Base-by-base conservation (phyloP, 2,888 invertebrate genomes). In the Blastobasis adustella region DNA sequence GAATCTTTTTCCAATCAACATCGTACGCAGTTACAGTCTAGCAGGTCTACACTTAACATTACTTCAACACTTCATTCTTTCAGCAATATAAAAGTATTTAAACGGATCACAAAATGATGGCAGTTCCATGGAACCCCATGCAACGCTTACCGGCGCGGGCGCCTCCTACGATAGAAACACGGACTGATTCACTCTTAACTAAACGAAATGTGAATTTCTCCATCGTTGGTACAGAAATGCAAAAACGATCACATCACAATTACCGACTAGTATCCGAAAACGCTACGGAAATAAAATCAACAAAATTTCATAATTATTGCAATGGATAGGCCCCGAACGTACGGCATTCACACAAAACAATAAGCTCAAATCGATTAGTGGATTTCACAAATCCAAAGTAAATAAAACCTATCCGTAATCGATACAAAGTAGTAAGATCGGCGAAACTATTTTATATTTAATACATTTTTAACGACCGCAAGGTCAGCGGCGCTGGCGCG, bases 31-130 rank as follows among this genome's bases (percentile, higher is more conserved):
- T 74, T 77, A 79, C 74, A 82, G 70, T 82, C 87, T 88, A 88
- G 86, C 88, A 84, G 71, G 76, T 85, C 88, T 87, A 88, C 71
- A 70, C 85, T 86, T 87, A 85, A 79, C 74, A 80, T 76, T 82
- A 83, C 72, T 68, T 75, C 73, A 79, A 79, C 76, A 75, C 69
- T 78, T 76, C 77, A 79, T 73, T 76, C 82, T 76, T 73, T 79
- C 82, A 79, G 83, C 82, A 84, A 80, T 86, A 86, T 86, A 88
- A 87, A 88, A 87, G 85, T 88, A 87, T 83, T 87, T 81, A 88
- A 87, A 86, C 84, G 76, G 83, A 87, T 88, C 88, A 87, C 86
- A 88, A 77, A 76, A 74, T 80, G 85, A 86, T 87, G 86, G 87
- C 88, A 82, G 85, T 67, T 77, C 86, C 81, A 79, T 79, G 79